Evolutionary conservation across 2,888 invertebrate species (phyloP), one percentile per base, ranked within the genome.

Genomic region (Macrostomum cliftonense): DNA sequence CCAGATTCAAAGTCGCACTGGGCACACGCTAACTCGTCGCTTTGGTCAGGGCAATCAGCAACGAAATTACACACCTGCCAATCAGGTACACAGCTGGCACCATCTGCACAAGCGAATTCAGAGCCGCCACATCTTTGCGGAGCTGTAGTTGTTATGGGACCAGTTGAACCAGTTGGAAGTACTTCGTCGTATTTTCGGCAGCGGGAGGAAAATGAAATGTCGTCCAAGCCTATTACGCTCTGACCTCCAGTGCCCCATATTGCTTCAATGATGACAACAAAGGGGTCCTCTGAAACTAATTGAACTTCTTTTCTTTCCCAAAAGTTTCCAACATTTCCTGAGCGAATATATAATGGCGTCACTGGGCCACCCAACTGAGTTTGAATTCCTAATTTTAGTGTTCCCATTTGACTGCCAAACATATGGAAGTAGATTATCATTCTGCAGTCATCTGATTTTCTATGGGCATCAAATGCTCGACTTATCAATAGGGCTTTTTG

Each of bases 341-440:
- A 43, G 21, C 56, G 55, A 2, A 51, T 46, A 55, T 60, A 62
- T 1, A 64, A 46, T 19, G 48, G 47, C 7, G 45, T 55, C 17
- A 59, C 54, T 2, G 47, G 39, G 2, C 57, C 58, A 1, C 60
- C 54, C 1, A 59, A 52, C 12, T 56, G 40, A 5, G 19, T 19
- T 17, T 17, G 16, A 2, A 40, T 40, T 19, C 40, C 17, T 5
- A 16, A 58, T 47, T 58, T 61, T 14, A 65, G 55, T 5, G 53
- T 53, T 5, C 63, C 63, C 14, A 62, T 58, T n/a, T 53, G 46
- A 1, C 45, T 37, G 13, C 65, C 64, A 51, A 56, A 61, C 62
- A 64, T 61, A 48, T 63, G 59, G 53, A 63, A 63, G 54, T 55
- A 65, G 47, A 64, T 53, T 13, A 61, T 56, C 46, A 65, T 50